A percentile compares a stretch with the other conserved stretches of the same genome.
phyloP scores from a whole-genome alignment of 2,113 vertebrate genomes.

The Dromiciops gliroides region DNA sequence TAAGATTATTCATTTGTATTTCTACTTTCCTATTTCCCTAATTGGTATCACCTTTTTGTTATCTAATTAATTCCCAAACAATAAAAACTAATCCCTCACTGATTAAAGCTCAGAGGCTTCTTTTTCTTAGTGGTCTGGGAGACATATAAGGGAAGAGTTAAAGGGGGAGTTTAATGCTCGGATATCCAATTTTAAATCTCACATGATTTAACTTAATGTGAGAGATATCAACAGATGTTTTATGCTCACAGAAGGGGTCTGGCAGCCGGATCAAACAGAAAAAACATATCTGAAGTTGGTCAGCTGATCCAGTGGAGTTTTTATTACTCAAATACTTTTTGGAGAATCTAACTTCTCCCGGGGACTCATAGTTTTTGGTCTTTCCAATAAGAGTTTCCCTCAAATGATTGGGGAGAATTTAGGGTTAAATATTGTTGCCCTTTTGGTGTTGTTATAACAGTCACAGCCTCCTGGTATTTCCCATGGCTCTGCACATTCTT shows the following conservation, averaged over 20 bases:
- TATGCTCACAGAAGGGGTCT: background rate
- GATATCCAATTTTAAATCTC: no score
- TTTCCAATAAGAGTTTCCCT: background rate
- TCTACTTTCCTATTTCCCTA: no score
- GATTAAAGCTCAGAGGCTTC: no score
- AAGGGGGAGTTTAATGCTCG: no score
- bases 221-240: background rate
- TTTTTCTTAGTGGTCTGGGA: no score
- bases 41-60: no score
- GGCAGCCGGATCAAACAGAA: background rate
- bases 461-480: background rate
- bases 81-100: no score
- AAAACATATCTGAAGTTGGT: background rate
- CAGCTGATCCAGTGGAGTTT: background rate
- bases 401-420: background rate
- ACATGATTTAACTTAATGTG: background rate
- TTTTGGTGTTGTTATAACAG: conserved; percentile 2
- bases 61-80: no score
- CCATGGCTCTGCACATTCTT: background rate
- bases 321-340: background rate
- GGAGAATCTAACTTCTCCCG: background rate
- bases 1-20: no score
- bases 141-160: no score
- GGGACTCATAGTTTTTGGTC: background rate
- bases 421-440: background rate